These are phyloP conservation scores for Melanotaenia maccullochi DNA, from an alignment of 2,797 vertebrate species.

Conservation along the genomic window DNA sequence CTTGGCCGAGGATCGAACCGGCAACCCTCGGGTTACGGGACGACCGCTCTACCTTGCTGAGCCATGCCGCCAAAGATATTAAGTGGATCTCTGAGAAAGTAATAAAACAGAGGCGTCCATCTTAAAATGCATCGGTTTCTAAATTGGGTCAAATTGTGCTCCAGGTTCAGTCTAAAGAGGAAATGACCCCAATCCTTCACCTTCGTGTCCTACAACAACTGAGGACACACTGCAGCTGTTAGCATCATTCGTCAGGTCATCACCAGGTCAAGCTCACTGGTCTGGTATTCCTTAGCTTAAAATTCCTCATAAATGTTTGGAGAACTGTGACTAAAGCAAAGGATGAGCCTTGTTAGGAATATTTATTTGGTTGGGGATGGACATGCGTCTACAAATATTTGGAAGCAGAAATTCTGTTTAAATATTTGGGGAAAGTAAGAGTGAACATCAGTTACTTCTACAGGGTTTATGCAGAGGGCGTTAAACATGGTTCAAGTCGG, in stretches of 20 bases:
- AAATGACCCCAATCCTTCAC: conserved; percentile 52
- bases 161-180: conserved; percentile 28
- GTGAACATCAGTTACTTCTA: background rate
- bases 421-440: conserved; percentile 5
- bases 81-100: background rate
- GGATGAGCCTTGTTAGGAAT: background rate
- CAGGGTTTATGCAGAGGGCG: conserved; percentile 8
- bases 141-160: conserved; percentile 31
- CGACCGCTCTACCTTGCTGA: no score
- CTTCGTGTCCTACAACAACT: conserved; percentile 40
- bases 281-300: conserved; percentile 33
- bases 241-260: conserved; percentile 52
- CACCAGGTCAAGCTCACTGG: conserved; percentile 56
- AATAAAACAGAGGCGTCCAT: background rate
- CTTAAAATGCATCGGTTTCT: conserved; percentile 13
- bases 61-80: no score
- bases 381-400: conserved; percentile 9
- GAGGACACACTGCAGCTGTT: conserved; percentile 61
- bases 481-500: conserved; percentile 9
- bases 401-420: background rate
- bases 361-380: background rate
- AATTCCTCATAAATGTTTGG: conserved; percentile 42
- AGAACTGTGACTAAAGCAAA: conserved; percentile 28
- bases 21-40: no score
- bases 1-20: no score